Percentiles rank a stretch among this genome's conserved stretches.
These are phyloP conservation scores for Lymantria dispar DNA, from an alignment of 2,888 invertebrate genomes.

Conservation along the genomic window DNA sequence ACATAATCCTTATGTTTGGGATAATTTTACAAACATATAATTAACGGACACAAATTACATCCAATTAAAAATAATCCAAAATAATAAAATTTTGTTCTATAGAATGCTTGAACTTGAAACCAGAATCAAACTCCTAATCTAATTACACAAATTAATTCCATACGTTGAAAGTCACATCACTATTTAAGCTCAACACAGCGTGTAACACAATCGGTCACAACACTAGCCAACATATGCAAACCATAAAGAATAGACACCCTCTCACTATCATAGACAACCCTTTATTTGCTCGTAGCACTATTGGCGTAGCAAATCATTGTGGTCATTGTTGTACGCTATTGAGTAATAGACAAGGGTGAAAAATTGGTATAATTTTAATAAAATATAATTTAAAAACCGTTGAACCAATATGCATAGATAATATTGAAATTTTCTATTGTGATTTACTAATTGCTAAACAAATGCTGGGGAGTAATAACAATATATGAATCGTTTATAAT, in stretches of 20 bases:
- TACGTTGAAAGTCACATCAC: constrained; percentile 17
- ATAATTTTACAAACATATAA: too few species aligned
- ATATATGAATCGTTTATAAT: too few species aligned
- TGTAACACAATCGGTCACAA: constrained; percentile 20
- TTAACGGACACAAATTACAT: too few species aligned
- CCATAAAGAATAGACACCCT: constrained; percentile 24
- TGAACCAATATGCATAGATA: too few species aligned
- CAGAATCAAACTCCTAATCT: too few species aligned
- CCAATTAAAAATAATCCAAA: too few species aligned
- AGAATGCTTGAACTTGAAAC: too few species aligned
- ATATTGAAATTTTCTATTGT: too few species aligned
- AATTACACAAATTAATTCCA: constrained; percentile 6
- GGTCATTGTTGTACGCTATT: not conserved
- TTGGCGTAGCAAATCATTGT: constrained; percentile 17
- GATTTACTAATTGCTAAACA: too few species aligned
- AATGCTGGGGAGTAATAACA: too few species aligned
- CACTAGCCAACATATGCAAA: constrained; percentile 34
- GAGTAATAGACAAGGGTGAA: not conserved
- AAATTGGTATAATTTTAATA: not conserved
- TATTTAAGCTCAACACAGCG: constrained; percentile 25
- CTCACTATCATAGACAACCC: constrained; percentile 36
- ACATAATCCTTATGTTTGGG: too few species aligned
- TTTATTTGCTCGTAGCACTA: constrained; percentile 26
- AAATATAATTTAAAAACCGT: not conserved
- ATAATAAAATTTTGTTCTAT: too few species aligned